phyloP scores from a whole-genome alignment of 2,113 vertebrate genomes.

The Muntiacus muntjak region DNA sequence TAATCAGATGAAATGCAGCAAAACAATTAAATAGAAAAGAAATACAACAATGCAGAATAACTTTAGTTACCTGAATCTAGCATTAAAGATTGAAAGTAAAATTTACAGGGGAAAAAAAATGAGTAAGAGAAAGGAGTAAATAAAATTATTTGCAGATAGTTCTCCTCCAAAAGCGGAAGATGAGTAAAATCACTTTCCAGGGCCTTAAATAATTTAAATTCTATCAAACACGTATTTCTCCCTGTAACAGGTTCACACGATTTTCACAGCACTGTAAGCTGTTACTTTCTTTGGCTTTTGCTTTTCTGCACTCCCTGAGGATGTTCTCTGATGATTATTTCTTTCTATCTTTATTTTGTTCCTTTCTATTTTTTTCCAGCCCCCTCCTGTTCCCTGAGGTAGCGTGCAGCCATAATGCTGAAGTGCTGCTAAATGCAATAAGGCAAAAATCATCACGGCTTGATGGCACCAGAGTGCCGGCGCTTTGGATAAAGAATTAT shows the following conservation, averaged over 20 bases:
- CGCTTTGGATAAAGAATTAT: conserved; percentile 64
- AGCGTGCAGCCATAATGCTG: conserved; percentile 49
- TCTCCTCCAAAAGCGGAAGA: conserved; percentile 60
- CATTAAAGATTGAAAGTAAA: conserved; percentile 22
- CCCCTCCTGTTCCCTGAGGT: conserved; percentile 44
- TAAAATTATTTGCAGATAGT: conserved; percentile 34
- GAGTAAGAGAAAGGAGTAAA: conserved; percentile 4
- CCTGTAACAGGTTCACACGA: conserved; percentile 64
- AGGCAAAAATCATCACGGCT: conserved; percentile 71
- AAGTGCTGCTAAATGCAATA: conserved; percentile 65
- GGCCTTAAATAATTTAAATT: conserved; percentile 80
- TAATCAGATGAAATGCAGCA: neutral
- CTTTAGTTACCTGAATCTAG: conserved; percentile 25
- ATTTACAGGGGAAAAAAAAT: neutral
- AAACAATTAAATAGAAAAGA: neutral
- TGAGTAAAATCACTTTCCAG: conserved; percentile 67
- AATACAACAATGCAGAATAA: neutral
- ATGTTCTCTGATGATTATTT: conserved; percentile 78
- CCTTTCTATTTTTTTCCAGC: conserved; percentile 37
- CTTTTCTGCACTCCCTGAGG: conserved; percentile 74
- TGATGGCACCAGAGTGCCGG: conserved; percentile 49
- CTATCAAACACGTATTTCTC: conserved; percentile 77
- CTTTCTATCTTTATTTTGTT: conserved; percentile 76
- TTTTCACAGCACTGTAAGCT: conserved; percentile 67
- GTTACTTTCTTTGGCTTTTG: conserved; percentile 72